phyloP scores from a whole-genome alignment of 2,113 vertebrate species.

The Ictalurus furcatus region DNA sequence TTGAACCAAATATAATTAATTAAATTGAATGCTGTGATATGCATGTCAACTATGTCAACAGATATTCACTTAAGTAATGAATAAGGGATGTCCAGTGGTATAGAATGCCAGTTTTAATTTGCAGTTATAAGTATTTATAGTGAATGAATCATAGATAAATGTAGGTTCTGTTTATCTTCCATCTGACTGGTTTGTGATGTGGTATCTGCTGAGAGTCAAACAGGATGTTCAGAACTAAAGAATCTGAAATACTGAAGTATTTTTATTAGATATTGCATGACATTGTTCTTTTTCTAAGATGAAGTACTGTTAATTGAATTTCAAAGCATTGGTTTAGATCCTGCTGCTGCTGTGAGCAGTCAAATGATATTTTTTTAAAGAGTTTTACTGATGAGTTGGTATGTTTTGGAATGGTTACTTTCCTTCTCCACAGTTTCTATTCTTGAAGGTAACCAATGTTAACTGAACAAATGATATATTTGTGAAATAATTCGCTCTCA shows the following conservation, averaged over 20 bases:
- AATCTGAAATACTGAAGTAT: neutral
- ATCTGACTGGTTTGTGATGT: neutral
- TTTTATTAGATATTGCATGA: neutral
- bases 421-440: neutral
- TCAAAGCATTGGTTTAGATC: neutral
- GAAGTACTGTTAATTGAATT: neutral
- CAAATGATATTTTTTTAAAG: neutral
- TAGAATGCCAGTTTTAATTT: neutral
- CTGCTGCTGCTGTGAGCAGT: neutral
- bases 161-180: neutral
- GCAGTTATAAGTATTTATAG: neutral
- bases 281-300: neutral
- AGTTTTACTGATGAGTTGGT: neutral
- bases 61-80: neutral
- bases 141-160: neutral
- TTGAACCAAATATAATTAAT: neutral
- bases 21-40: neutral
- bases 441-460: neutral
- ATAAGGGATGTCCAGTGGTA: neutral
- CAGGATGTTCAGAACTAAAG: neutral
- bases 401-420: neutral
- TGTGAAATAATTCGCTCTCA: neutral
- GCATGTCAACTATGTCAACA: neutral
- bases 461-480: no score
- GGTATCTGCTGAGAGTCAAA: neutral